Percentiles rank a stretch among this genome's conserved stretches.
phyloP scores from a whole-genome alignment of 2,888 invertebrate genomes.

The Danaus chrysippus region DNA sequence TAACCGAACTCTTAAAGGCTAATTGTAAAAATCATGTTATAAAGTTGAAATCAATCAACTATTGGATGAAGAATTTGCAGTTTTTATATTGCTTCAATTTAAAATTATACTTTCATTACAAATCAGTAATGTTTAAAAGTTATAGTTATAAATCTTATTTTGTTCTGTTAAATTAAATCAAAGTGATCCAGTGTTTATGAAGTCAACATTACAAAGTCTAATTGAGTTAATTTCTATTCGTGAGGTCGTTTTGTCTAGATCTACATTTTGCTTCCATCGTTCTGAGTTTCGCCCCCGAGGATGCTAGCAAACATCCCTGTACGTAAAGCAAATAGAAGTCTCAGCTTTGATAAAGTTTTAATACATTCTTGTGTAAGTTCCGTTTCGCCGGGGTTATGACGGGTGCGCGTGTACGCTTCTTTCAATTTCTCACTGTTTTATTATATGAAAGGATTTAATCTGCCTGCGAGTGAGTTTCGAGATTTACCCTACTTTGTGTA shows the following conservation, averaged over 20 bases:
- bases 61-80: no score
- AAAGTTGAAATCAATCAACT: no score
- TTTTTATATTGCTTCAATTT: background rate
- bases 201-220: conserved; percentile 1
- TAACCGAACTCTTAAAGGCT: no score
- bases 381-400: conserved; percentile 69
- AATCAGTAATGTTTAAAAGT: background rate
- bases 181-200: background rate
- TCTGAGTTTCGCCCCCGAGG: conserved; percentile 39
- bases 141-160: background rate
- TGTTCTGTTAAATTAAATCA: conserved; percentile 3
- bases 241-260: conserved; percentile 1
- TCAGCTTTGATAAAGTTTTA: conserved; percentile 77
- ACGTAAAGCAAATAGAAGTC: conserved; percentile 65
- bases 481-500: conserved; percentile 18
- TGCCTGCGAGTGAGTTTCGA: conserved; percentile 19
- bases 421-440: conserved; percentile 27
- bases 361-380: conserved; percentile 75
- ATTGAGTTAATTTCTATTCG: conserved; percentile 1
- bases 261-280: conserved; percentile 25
- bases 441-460: conserved; percentile 44
- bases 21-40: no score
- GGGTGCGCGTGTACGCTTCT: conserved; percentile 47
- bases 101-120: background rate
- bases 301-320: conserved; percentile 41